Evolutionary conservation across 1,140 invertebrate species (phyloP).

Genomic region (Drosophila bipectinata): DNA sequence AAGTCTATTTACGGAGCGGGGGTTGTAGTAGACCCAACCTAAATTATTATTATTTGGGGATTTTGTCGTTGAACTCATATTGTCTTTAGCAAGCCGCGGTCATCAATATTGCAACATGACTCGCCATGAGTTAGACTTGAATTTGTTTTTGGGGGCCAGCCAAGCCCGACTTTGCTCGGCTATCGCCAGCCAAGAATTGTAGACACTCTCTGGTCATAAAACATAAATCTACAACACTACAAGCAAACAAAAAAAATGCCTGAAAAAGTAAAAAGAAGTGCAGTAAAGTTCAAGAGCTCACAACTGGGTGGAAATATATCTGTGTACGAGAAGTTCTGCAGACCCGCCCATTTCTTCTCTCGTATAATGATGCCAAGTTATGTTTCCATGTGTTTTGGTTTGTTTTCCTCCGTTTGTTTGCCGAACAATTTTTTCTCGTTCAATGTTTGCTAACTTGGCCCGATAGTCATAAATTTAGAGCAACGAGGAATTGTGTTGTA

Average conservation of each 20-base stretch:
- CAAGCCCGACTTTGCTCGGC: neutral
- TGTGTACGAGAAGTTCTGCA: slow-evolving; percentile 16
- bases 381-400: slow-evolving; percentile 53
- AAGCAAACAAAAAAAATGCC: slow-evolving; percentile 14
- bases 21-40: neutral
- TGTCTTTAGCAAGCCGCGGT: too few relatives aligned
- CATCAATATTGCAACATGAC: too few relatives aligned
- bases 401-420: slow-evolving; percentile 35
- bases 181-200: slow-evolving; percentile 26
- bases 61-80: too few relatives aligned
- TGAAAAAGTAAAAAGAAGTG: slow-evolving; percentile 40
- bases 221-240: slow-evolving; percentile 64
- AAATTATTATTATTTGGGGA: too few relatives aligned
- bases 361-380: slow-evolving; percentile 68
- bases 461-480: slow-evolving; percentile 64
- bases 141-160: slow-evolving; percentile 15
- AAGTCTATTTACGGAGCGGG: neutral
- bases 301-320: slow-evolving; percentile 45
- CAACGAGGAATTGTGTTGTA: slow-evolving; percentile 21
- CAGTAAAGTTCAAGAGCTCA: slow-evolving; percentile 56
- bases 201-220: slow-evolving; percentile 64
- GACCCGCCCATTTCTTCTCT: slow-evolving; percentile 8
- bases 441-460: slow-evolving; percentile 59
- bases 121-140: slow-evolving; percentile 26
- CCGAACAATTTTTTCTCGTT: slow-evolving; percentile 36